A percentile compares a stretch with the other conserved stretches of the same genome.
Conservation (phyloP, 2,888 invertebrate genomes). For the Lissonota sp. region DNA sequence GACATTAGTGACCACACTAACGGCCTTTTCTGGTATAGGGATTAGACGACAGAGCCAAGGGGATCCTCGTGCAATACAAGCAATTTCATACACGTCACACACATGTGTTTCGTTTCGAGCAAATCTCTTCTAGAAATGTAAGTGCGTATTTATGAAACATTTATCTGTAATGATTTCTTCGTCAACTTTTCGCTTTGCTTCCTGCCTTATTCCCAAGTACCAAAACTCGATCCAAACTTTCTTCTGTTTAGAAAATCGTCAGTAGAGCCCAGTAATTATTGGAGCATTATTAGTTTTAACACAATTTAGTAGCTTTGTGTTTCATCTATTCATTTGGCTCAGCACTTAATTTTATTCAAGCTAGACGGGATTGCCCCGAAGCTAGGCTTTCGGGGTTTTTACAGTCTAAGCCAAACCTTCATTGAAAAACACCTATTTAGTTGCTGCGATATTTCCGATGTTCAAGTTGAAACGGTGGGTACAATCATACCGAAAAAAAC, state of each 20-base stretch:
- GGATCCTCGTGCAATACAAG: slow-evolving; percentile 32
- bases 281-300: too few relatives aligned
- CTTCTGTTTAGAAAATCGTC: too few relatives aligned
- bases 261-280: too few relatives aligned
- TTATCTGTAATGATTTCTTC: slow-evolving; percentile 38
- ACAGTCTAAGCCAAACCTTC: background rate
- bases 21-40: slow-evolving; percentile 59
- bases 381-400: background rate
- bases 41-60: slow-evolving; percentile 60
- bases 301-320: background rate
- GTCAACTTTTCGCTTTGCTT: too few relatives aligned
- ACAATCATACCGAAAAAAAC: slow-evolving; percentile 23
- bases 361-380: background rate
- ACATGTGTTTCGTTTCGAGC: slow-evolving; percentile 33
- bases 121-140: slow-evolving; percentile 30
- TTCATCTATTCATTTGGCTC: background rate
- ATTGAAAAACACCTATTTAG: background rate
- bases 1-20: slow-evolving; percentile 64
- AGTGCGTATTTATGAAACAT: slow-evolving; percentile 17
- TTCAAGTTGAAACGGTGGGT: slow-evolving; percentile 27
- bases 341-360: slow-evolving; percentile 17
- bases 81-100: slow-evolving; percentile 48
- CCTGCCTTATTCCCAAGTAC: too few relatives aligned
- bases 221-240: too few relatives aligned
- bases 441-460: slow-evolving; percentile 35